These are phyloP conservation scores for Leguminivora glycinivorella DNA, from an alignment of 1,140 invertebrate species.

Conservation along the genomic window DNA sequence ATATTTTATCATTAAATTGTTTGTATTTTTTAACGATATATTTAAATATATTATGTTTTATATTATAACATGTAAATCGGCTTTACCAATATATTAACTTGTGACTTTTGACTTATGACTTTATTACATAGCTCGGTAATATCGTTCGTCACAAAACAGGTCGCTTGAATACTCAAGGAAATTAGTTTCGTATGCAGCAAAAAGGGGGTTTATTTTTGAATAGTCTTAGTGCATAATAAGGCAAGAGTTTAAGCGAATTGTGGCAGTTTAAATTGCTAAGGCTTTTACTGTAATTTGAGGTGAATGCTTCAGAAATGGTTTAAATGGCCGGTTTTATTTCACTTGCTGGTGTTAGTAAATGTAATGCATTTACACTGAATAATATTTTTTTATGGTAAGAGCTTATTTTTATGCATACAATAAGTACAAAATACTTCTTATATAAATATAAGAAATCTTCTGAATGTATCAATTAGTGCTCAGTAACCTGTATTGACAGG, in stretches of 20 bases:
- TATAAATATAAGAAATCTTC: no score
- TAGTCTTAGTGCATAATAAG: slow-evolving; percentile 10
- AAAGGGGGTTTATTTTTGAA: neutral
- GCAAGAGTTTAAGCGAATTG: slow-evolving; percentile 7
- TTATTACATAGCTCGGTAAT: neutral
- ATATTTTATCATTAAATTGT: no score
- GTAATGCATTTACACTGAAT: neutral
- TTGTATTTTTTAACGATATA: no score
- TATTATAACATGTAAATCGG: no score
- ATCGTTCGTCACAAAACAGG: neutral
- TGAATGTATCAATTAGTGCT: no score
- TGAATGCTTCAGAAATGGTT: slow-evolving; percentile 2
- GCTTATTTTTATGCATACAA: no score
- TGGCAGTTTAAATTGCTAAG: slow-evolving; percentile 3
- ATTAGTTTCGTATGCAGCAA: neutral
- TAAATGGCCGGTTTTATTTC: neutral
- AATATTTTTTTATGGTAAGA: no score
- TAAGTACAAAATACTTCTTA: no score
- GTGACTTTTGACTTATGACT: no score
- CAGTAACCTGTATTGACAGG: no score
- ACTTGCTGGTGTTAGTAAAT: neutral
- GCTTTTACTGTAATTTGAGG: slow-evolving; percentile 14
- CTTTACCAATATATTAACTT: no score
- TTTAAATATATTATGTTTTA: no score
- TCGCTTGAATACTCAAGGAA: slow-evolving; percentile 3